Conservation (phyloP, 2,113 vertebrate species). For the Tautogolabrus adspersus region DNA sequence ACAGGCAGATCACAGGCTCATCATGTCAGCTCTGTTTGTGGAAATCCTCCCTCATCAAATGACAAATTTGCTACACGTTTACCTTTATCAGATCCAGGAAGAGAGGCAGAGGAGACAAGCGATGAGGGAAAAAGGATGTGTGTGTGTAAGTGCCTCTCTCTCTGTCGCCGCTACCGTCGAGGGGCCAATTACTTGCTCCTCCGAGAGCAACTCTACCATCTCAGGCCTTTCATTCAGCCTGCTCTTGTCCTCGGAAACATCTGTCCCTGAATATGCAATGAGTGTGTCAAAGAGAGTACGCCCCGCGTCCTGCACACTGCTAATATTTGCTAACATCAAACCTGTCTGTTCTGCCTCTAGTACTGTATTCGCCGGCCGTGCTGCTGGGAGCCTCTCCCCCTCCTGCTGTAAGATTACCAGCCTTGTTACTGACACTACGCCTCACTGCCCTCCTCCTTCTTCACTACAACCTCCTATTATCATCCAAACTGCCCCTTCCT, state of each 20-base stretch:
- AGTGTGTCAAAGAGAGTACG: conserved; percentile 78
- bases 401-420: conserved; percentile 68
- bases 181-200: conserved; percentile 89
- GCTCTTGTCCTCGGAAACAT: conserved; percentile 79
- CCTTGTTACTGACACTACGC: conserved; percentile 72
- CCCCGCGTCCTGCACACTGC: conserved; percentile 69
- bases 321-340: conserved; percentile 86
- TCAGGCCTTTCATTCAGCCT: conserved; percentile 79
- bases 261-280: conserved; percentile 87
- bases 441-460: conserved; percentile 51
- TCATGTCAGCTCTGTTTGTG: conserved; percentile 87
- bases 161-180: conserved; percentile 80
- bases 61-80: conserved; percentile 87
- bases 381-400: conserved; percentile 62
- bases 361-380: conserved; percentile 36
- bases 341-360: conserved; percentile 73
- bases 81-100: conserved; percentile 88
- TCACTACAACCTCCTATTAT: conserved; percentile 54
- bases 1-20: conserved; percentile 86
- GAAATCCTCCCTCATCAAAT: conserved; percentile 87
- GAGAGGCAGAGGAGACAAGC: conserved; percentile 70
- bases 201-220: conserved; percentile 80
- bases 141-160: conserved; percentile 67
- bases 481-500: conserved; percentile 17
- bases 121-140: conserved; percentile 50